phyloP scores from a whole-genome alignment of 2,797 vertebrate genomes.

The Notamacropus eugenii region DNA sequence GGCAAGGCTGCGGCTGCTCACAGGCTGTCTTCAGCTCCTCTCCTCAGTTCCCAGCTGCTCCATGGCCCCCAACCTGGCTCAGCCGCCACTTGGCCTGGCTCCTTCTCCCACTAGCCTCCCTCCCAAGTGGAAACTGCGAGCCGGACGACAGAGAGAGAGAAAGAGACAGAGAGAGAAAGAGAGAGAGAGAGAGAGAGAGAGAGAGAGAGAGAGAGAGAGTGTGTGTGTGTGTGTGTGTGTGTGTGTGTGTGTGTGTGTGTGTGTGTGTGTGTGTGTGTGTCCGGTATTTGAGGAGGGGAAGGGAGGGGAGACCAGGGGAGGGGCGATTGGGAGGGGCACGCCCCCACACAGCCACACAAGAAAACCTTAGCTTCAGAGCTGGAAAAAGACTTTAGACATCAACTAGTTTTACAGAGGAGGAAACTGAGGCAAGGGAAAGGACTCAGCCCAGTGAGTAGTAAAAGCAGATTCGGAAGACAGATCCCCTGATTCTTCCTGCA shows the following conservation, averaged over 20 bases:
- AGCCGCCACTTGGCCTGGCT: slow-evolving; percentile 23
- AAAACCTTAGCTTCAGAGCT: background rate
- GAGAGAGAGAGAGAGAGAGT: too few relatives aligned
- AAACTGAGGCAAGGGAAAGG: background rate
- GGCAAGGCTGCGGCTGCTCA: background rate
- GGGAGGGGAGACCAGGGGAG: background rate
- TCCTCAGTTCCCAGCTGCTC: background rate
- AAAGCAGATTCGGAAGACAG: background rate
- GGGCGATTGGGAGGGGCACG: background rate
- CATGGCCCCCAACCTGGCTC: background rate
- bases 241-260: too few relatives aligned
- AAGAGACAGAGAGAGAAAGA: too few relatives aligned
- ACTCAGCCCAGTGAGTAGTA: too few relatives aligned
- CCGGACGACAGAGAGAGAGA: too few relatives aligned
- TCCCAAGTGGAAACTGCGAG: slow-evolving; percentile 1
- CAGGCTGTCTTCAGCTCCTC: background rate
- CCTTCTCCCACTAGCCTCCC: slow-evolving; percentile 12
- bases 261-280: too few relatives aligned
- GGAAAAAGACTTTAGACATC: too few relatives aligned
- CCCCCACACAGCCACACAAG: background rate
- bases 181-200: too few relatives aligned
- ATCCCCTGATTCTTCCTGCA: background rate
- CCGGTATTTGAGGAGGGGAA: background rate
- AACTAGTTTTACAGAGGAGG: too few relatives aligned
- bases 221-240: too few relatives aligned